These are phyloP conservation scores for Pammene fasciana DNA, from an alignment of 2,888 invertebrate species.

Conservation along the genomic window DNA sequence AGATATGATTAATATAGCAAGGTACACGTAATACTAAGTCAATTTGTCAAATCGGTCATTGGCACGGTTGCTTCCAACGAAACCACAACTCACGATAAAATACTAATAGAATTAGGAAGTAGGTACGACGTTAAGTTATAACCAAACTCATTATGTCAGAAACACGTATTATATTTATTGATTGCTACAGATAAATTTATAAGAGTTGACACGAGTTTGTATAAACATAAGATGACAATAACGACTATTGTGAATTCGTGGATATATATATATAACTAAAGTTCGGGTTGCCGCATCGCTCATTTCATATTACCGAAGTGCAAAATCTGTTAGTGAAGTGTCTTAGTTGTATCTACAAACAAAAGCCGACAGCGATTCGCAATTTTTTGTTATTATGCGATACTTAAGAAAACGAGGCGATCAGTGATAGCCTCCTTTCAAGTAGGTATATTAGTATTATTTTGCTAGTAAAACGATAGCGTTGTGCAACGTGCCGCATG, in stretches of 20 bases:
- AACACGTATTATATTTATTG: not conserved
- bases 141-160: not conserved
- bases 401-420: constrained; percentile 44
- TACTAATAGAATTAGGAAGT: not conserved
- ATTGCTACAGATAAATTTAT: not conserved
- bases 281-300: no score
- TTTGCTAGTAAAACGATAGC: constrained; percentile 34
- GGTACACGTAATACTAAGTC: constrained; percentile 1
- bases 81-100: constrained; percentile 6
- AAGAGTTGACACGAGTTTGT: not conserved
- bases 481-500: constrained; percentile 41
- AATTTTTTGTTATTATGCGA: constrained; percentile 45
- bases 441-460: constrained; percentile 28
- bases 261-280: no score
- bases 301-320: no score
- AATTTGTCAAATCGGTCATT: constrained; percentile 7
- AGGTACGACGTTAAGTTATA: not conserved
- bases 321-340: no score
- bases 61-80: constrained; percentile 12
- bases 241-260: no score
- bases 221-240: no score
- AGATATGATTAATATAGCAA: not conserved
- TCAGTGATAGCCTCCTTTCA: constrained; percentile 42
- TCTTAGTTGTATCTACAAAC: constrained; percentile 6
- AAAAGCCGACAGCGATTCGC: constrained; percentile 13